Conservation (phyloP, 2,113 vertebrate genomes). For the Hemicordylus capensis region DNA sequence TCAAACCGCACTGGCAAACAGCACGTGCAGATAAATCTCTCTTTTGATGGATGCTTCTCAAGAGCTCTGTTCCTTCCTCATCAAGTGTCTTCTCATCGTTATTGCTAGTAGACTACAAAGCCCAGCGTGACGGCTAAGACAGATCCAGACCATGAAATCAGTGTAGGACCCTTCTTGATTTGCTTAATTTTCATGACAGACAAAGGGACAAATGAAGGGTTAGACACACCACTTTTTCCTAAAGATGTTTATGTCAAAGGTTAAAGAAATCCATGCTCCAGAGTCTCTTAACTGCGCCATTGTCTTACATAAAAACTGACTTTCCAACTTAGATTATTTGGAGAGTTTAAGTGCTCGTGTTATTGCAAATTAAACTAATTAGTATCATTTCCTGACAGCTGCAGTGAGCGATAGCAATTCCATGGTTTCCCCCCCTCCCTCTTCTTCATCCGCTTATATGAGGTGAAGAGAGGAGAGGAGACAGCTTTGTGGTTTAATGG, state of each 20-base stretch:
- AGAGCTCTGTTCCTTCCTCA: neutral
- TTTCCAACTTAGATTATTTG: slow-evolving; percentile 83
- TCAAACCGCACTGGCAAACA: neutral
- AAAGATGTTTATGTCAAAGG: slow-evolving; percentile 73
- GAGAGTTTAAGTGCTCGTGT: slow-evolving; percentile 82
- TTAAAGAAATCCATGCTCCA: slow-evolving; percentile 75
- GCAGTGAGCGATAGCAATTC: slow-evolving; percentile 78
- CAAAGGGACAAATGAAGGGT: slow-evolving; percentile 52
- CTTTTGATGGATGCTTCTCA: neutral
- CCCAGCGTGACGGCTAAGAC: fast-evolving
- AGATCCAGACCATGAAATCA: neutral
- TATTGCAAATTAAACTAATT: slow-evolving; percentile 87
- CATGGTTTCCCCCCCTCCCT: slow-evolving; percentile 44
- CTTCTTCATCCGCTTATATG: slow-evolving; percentile 70
- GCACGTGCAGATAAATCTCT: no score
- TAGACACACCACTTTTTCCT: slow-evolving; percentile 35
- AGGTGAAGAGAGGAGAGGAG: slow-evolving; percentile 66
- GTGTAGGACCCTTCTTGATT: neutral
- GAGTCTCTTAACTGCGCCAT: slow-evolving; percentile 72
- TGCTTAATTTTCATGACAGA: neutral
- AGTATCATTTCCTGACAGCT: slow-evolving; percentile 83
- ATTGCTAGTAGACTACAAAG: neutral
- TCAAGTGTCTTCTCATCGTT: neutral
- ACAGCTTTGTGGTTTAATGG: slow-evolving; percentile 77
- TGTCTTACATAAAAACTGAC: slow-evolving; percentile 72